A percentile compares a stretch with the other conserved stretches of the same genome.
Evolutionary conservation across 2,113 vertebrate genomes (phyloP).

Genomic region (Oryzias melastigma): DNA sequence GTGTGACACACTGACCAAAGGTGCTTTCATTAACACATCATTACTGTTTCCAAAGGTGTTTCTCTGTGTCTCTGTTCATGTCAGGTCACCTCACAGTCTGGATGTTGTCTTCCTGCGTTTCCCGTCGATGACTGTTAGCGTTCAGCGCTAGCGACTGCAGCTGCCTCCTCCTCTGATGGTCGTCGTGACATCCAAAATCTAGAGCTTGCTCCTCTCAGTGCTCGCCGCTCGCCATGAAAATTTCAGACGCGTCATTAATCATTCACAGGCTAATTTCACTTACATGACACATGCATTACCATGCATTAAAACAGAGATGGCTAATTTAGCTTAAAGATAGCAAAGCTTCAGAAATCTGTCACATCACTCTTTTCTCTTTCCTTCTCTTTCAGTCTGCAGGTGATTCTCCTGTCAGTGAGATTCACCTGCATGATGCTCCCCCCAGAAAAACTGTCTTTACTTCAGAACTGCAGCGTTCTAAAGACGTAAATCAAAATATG

Average conservation of each 20-base stretch:
- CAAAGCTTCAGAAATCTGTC: constrained; percentile 21
- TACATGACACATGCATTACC: constrained; percentile 65
- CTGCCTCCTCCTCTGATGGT: constrained; percentile 10
- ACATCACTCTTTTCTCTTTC: background rate
- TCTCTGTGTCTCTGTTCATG: constrained; percentile 15
- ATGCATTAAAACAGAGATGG: constrained; percentile 54
- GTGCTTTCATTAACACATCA: constrained; percentile 17
- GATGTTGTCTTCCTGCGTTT: constrained; percentile 16
- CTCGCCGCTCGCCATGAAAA: constrained; percentile 55
- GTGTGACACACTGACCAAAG: constrained; percentile 10
- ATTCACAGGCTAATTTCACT: constrained; percentile 68
- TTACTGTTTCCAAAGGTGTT: background rate
- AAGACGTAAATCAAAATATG: too few species aligned
- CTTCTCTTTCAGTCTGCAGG: background rate
- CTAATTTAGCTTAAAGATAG: constrained; percentile 52
- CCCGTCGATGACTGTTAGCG: constrained; percentile 12
- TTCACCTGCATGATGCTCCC: background rate
- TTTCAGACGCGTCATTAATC: constrained; percentile 65
- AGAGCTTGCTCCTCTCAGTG: constrained; percentile 32
- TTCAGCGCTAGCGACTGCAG: background rate
- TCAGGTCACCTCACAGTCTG: background rate
- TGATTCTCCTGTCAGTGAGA: background rate
- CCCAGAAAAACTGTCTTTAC: too few species aligned
- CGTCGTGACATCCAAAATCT: constrained; percentile 54
- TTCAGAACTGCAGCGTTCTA: too few species aligned